A percentile compares a stretch with the other conserved stretches of the same genome.
phyloP scores from a whole-genome alignment of 2,888 invertebrate genomes.

The Tenthredo livida region DNA sequence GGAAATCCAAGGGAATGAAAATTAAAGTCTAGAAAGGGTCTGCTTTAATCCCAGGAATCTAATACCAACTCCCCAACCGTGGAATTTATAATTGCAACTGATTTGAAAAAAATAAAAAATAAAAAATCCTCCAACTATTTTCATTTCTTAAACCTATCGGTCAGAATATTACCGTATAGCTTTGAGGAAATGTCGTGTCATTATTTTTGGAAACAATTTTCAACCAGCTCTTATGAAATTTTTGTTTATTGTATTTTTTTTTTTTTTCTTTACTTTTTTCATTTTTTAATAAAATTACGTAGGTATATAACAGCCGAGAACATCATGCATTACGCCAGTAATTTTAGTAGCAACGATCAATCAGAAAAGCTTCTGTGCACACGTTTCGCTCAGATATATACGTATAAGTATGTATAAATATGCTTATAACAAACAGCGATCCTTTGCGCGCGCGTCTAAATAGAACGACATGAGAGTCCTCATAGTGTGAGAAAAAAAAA shows the following conservation, averaged over 20 bases:
- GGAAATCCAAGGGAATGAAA: background rate
- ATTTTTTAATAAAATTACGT: background rate
- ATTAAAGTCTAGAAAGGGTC: background rate
- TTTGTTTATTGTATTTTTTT: background rate
- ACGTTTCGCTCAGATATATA: conserved; percentile 3
- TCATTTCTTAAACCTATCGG: background rate
- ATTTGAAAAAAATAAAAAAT: background rate
- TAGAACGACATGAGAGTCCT: conserved; percentile 24
- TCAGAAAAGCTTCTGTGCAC: conserved; percentile 5
- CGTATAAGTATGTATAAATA: background rate
- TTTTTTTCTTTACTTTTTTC: background rate
- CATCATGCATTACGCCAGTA: background rate
- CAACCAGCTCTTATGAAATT: background rate
- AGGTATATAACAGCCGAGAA: background rate
- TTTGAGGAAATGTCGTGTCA: background rate
- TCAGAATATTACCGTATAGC: background rate
- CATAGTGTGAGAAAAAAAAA: background rate
- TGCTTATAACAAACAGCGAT: conserved; percentile 24
- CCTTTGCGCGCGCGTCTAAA: background rate
- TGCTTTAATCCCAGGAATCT: conserved; percentile 11
- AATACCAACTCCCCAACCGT: background rate
- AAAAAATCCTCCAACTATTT: background rate
- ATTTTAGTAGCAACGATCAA: conserved; percentile 11
- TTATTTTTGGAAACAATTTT: background rate
- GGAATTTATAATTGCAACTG: conserved; percentile 2